phyloP scores from a whole-genome alignment of 2,113 vertebrate species.

The Ptychochromis oligacanthus region DNA sequence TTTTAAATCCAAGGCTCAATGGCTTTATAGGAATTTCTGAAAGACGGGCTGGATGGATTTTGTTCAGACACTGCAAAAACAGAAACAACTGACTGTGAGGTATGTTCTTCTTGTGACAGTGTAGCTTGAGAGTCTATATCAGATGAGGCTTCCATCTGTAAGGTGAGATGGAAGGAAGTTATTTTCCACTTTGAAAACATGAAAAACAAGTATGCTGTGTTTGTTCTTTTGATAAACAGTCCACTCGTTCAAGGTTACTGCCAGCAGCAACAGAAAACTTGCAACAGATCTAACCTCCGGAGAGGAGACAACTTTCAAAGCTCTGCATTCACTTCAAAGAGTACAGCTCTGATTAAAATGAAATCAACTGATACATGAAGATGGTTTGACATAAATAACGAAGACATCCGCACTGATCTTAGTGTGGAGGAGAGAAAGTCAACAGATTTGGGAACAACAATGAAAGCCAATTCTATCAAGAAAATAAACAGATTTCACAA shows the following conservation, averaged over 20 bases:
- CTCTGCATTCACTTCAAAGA: conserved; percentile 14
- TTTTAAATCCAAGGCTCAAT: conserved; percentile 51
- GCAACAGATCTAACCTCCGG: conserved; percentile 47
- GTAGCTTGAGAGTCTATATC: conserved; percentile 56
- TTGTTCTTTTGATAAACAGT: conserved; percentile 49
- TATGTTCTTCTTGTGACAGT: conserved; percentile 70
- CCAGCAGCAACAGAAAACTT: conserved; percentile 77
- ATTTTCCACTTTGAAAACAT: conserved; percentile 27
- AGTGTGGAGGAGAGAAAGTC: conserved; percentile 22
- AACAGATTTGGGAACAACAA: conserved; percentile 15
- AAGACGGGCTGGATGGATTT: conserved; percentile 64
- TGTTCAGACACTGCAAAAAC: conserved; percentile 35
- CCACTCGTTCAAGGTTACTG: conserved; percentile 67
- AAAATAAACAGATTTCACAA: conserved; percentile 24
- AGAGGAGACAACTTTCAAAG: conserved; percentile 23
- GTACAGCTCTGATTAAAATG: conserved; percentile 23
- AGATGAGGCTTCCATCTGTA: conserved; percentile 23
- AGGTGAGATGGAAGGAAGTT: conserved; percentile 9
- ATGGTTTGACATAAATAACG: conserved; percentile 22
- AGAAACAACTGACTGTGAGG: conserved; percentile 58
- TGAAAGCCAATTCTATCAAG: background rate
- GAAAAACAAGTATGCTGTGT: conserved; percentile 31
- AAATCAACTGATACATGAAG: conserved; percentile 13
- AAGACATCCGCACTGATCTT: conserved; percentile 38
- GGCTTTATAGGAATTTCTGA: conserved; percentile 49